A percentile compares a stretch with the other conserved stretches of the same genome.
Evolutionary conservation across 2,888 invertebrate species (phyloP).

Genomic region (Chromoteleia sp.): DNA sequence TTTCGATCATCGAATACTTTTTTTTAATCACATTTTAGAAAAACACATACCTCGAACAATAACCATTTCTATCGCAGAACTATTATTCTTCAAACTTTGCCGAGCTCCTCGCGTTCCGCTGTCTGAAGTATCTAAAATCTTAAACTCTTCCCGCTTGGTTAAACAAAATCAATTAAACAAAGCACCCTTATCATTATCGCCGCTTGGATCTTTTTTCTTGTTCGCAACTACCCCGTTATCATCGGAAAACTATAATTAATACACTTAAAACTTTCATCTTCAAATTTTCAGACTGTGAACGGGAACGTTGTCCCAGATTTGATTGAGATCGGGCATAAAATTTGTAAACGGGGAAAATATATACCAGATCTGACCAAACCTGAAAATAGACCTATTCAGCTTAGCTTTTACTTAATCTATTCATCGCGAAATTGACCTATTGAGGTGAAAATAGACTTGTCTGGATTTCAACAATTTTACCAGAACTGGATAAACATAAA

Average conservation of each 20-base stretch:
- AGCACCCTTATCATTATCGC: constrained; percentile 4
- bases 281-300: not conserved
- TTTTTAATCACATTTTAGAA: not conserved
- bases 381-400: too few species aligned
- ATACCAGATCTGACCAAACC: too few species aligned
- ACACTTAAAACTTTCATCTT: constrained; percentile 20
- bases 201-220: not conserved
- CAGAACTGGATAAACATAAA: too few species aligned
- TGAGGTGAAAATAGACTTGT: too few species aligned
- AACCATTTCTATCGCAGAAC: constrained; percentile 7
- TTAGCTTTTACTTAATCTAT: too few species aligned
- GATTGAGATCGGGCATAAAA: too few species aligned
- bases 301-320: not conserved
- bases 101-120: not conserved
- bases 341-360: too few species aligned
- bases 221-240: not conserved
- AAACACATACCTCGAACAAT: constrained; percentile 4
- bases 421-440: too few species aligned
- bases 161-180: constrained; percentile 18
- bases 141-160: constrained; percentile 1
- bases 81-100: constrained; percentile 1
- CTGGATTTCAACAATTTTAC: too few species aligned
- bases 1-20: not conserved
- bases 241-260: constrained; percentile 18
- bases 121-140: constrained; percentile 15